These are phyloP conservation scores for Drosophila varians DNA, from an alignment of 1,140 invertebrate species.

Conservation along the genomic window DNA sequence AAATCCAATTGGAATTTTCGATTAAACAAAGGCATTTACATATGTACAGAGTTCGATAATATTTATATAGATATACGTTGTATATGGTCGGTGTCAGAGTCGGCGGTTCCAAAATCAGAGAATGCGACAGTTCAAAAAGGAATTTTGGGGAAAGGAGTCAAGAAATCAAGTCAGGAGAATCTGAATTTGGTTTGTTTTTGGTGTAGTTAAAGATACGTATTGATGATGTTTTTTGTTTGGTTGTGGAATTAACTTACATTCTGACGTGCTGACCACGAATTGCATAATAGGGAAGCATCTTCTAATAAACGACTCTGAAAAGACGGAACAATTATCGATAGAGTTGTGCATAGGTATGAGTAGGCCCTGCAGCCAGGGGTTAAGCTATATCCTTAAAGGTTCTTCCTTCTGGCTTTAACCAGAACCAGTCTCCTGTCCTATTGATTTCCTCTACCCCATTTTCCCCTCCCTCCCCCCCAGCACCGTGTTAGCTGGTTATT, in stretches of 20 bases:
- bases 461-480: background rate
- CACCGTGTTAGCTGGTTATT: constrained; percentile 32
- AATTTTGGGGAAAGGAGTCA: constrained; percentile 42
- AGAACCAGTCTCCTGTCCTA: constrained; percentile 16
- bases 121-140: constrained; percentile 22
- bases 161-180: constrained; percentile 44
- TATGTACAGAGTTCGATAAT: constrained; percentile 2
- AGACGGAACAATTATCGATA: constrained; percentile 78
- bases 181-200: background rate
- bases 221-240: background rate
- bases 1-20: constrained; percentile 33
- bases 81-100: constrained; percentile 21
- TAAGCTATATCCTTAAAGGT: background rate
- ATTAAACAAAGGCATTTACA: constrained; percentile 22
- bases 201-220: background rate
- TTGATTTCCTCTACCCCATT: constrained; percentile 35
- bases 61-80: constrained; percentile 9
- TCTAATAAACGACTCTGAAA: constrained; percentile 93
- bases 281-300: constrained; percentile 94
- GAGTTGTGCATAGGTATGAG: constrained; percentile 48
- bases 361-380: constrained; percentile 7
- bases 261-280: constrained; percentile 93
- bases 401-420: constrained; percentile 24
- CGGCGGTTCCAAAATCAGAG: constrained; percentile 9
- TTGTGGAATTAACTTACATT: constrained; percentile 88